These are phyloP conservation scores for Tetheella fluctuosa DNA, from an alignment of 2,888 invertebrate species.

Conservation along the genomic window DNA sequence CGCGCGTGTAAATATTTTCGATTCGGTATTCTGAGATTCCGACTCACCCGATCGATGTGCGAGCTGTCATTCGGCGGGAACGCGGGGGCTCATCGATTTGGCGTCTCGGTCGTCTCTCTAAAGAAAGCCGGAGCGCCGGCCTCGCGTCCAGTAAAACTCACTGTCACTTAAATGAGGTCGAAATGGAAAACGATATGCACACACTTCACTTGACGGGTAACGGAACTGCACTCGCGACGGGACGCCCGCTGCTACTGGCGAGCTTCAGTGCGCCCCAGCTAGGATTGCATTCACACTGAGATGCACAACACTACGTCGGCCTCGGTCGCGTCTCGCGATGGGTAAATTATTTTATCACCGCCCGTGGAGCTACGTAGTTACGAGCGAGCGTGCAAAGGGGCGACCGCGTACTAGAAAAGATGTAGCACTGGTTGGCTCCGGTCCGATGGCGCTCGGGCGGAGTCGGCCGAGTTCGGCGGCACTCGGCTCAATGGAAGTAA, in stretches of 20 bases:
- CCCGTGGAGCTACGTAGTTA: constrained; percentile 33
- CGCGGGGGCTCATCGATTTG: constrained; percentile 65
- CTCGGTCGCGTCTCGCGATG: constrained; percentile 40
- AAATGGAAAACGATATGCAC: constrained; percentile 59
- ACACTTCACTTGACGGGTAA: constrained; percentile 56
- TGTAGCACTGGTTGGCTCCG: constrained; percentile 76
- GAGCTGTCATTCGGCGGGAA: constrained; percentile 65
- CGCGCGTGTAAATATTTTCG: constrained; percentile 30
- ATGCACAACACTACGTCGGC: constrained; percentile 34
- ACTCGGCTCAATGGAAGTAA: constrained; percentile 70
- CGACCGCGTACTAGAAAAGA: constrained; percentile 77
- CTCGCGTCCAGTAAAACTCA: constrained; percentile 57
- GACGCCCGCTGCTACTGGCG: constrained; percentile 9
- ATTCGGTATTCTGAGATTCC: constrained; percentile 36
- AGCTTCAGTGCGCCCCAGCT: constrained; percentile 18
- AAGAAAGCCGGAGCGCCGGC: constrained; percentile 61
- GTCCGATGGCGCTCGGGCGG: constrained; percentile 56
- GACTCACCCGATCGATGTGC: constrained; percentile 79
- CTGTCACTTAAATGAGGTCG: constrained; percentile 70
- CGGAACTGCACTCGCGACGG: constrained; percentile 25
- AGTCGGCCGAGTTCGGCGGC: constrained; percentile 59
- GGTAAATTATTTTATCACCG: constrained; percentile 40
- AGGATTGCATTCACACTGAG: constrained; percentile 35
- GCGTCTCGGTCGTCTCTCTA: constrained; percentile 51
- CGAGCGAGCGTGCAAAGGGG: constrained; percentile 62